These are phyloP conservation scores for Semnornis frantzii DNA, from an alignment of 2,113 vertebrate species.

Conservation along the genomic window DNA sequence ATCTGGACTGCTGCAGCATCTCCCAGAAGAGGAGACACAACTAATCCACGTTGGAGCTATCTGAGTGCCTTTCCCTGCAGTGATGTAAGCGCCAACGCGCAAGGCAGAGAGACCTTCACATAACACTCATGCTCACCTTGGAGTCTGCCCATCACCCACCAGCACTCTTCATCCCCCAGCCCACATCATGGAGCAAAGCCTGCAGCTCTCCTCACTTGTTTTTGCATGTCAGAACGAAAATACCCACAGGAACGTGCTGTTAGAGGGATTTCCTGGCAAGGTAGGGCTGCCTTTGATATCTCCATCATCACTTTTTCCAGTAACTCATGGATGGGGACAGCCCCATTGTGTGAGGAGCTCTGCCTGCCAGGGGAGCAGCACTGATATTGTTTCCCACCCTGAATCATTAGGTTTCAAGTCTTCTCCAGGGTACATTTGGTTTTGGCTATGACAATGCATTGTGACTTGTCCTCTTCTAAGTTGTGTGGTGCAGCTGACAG, in stretches of 20 bases:
- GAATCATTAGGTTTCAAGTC: background rate
- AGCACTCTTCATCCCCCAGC: background rate
- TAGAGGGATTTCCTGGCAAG: background rate
- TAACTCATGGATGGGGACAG: background rate
- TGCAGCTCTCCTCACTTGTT: background rate
- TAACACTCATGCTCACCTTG: background rate
- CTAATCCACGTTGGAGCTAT: background rate
- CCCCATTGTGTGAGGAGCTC: accelerated
- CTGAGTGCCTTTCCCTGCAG: background rate
- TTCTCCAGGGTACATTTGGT: background rate
- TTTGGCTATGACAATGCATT: background rate
- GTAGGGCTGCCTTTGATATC: background rate
- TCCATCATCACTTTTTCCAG: background rate
- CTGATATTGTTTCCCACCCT: background rate
- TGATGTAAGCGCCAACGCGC: background rate
- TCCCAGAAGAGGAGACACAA: background rate
- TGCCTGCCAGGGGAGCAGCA: background rate
- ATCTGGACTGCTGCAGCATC: background rate
- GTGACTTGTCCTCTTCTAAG: background rate
- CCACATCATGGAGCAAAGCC: background rate
- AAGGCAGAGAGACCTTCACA: background rate
- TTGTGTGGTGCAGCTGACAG: no score
- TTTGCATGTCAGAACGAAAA: background rate
- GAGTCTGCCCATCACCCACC: background rate
- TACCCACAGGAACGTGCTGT: background rate